These are phyloP conservation scores for Diarsia rubi DNA, from an alignment of 2,888 invertebrate species.

Conservation along the genomic window DNA sequence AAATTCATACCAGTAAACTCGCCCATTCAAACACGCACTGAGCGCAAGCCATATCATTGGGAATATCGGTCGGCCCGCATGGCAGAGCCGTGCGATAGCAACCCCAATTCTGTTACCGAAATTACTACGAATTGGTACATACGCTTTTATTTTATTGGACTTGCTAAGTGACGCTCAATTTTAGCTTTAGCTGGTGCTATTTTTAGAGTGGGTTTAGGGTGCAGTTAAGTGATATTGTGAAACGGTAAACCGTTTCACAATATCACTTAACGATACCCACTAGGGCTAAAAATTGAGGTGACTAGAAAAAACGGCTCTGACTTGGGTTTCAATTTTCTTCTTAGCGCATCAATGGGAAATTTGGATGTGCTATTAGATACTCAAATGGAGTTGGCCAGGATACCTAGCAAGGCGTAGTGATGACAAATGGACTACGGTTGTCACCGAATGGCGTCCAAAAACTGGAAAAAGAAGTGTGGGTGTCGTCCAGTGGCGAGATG, in stretches of 20 bases:
- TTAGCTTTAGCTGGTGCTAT: constrained; percentile 9
- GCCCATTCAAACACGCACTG: constrained; percentile 59
- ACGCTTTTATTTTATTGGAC: constrained; percentile 60
- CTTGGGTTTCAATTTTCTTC: not conserved
- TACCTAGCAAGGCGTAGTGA: no score
- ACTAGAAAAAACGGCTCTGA: not conserved
- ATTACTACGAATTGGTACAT: constrained; percentile 70
- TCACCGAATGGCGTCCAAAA: no score
- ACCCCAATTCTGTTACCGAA: constrained; percentile 78
- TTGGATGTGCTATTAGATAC: no score
- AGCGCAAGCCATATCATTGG: constrained; percentile 77
- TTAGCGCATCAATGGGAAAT: no score
- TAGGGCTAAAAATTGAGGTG: not conserved
- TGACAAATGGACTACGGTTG: no score
- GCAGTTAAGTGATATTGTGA: not conserved
- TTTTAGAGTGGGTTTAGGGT: not conserved
- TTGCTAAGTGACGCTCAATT: constrained; percentile 42
- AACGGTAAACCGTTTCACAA: no score
- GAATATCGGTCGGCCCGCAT: constrained; percentile 82
- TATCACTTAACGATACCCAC: not conserved
- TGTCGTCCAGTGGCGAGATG: no score
- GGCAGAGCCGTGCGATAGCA: constrained; percentile 73
- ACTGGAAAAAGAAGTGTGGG: no score
- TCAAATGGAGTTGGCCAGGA: no score
- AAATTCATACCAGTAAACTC: constrained; percentile 8